phyloP scores from a whole-genome alignment of 2,888 invertebrate species.

The Volucella inanis region DNA sequence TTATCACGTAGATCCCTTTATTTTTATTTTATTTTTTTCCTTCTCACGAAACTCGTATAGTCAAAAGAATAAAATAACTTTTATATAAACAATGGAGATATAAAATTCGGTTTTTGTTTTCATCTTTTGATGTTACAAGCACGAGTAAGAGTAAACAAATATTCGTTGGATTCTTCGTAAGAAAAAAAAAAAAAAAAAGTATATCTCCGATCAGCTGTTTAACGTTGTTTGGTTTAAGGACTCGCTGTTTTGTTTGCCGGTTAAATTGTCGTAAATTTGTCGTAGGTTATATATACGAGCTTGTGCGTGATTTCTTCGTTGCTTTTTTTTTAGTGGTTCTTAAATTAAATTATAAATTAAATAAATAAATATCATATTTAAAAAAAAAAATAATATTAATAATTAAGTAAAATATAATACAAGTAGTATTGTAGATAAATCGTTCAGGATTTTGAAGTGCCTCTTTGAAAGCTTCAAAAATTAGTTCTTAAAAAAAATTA shows the following conservation, averaged over 20 bases:
- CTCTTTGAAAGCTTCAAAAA: constrained; percentile 68
- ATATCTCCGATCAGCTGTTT: constrained; percentile 46
- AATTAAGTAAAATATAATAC: constrained; percentile 15
- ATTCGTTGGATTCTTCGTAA: constrained; percentile 24
- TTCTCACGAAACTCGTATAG: constrained; percentile 44
- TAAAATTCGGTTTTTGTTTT: constrained; percentile 46
- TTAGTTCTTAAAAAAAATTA: constrained; percentile 23
- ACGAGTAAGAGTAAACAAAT: neutral
- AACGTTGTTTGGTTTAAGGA: constrained; percentile 40
- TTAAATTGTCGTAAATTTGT: constrained; percentile 22
- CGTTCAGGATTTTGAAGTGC: constrained; percentile 71
- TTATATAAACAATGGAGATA: constrained; percentile 39
- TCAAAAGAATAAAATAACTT: constrained; percentile 53
- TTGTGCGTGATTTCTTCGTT: constrained; percentile 39
- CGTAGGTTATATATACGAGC: constrained; percentile 3
- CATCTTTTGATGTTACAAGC: constrained; percentile 7
- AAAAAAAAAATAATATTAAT: constrained; percentile 19
- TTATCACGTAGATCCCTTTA: neutral
- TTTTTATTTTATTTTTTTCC: constrained; percentile 32
- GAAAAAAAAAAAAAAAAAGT: constrained; percentile 28
- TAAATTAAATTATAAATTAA: constrained; percentile 25
- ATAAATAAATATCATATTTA: constrained; percentile 22
- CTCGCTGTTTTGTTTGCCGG: constrained; percentile 45
- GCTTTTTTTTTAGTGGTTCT: constrained; percentile 9
- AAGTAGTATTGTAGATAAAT: neutral